Percentiles rank a stretch among this genome's conserved stretches.
Evolutionary conservation across 2,113 vertebrate genomes (phyloP).

Genomic region (Neomonachus schauinslandi): DNA sequence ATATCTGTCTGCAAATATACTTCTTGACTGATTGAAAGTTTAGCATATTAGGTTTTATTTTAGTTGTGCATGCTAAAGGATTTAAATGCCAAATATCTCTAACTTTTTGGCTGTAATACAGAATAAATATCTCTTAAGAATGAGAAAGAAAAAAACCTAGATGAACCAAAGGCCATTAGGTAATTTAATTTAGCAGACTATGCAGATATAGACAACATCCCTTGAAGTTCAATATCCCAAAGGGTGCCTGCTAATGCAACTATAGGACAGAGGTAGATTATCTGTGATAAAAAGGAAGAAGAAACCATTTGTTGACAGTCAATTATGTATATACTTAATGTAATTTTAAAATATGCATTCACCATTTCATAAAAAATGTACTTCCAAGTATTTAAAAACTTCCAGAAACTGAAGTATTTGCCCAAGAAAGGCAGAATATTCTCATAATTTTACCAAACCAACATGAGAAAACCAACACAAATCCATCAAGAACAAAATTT

Average conservation of each 20-base stretch:
- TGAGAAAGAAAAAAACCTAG: background rate
- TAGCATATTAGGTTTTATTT: constrained; percentile 18
- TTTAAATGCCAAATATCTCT: background rate
- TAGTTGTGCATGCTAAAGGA: constrained; percentile 10
- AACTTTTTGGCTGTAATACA: background rate
- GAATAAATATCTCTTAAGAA: constrained; percentile 31
- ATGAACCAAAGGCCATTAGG: constrained; percentile 23
- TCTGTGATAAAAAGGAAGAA: background rate
- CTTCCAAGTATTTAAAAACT: background rate
- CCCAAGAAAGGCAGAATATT: constrained; percentile 31
- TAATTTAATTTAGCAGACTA: constrained; percentile 23
- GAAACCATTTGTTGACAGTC: background rate
- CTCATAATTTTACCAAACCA: constrained; percentile 42
- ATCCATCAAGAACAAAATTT: constrained; percentile 41
- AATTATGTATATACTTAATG: background rate
- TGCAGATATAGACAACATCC: constrained; percentile 1
- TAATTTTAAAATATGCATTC: constrained; percentile 30
- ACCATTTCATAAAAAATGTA: background rate
- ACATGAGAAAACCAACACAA: constrained; percentile 46
- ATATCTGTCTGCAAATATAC: background rate
- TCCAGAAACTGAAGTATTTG: constrained; percentile 39
- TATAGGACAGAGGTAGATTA: background rate
- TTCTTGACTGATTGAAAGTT: constrained; percentile 4
- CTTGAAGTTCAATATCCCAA: constrained; percentile 24
- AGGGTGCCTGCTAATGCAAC: background rate